A percentile compares a stretch with the other conserved stretches of the same genome.
These are phyloP conservation scores for Rhagoletis pomonella DNA, from an alignment of 1,140 invertebrate species.

Conservation along the genomic window DNA sequence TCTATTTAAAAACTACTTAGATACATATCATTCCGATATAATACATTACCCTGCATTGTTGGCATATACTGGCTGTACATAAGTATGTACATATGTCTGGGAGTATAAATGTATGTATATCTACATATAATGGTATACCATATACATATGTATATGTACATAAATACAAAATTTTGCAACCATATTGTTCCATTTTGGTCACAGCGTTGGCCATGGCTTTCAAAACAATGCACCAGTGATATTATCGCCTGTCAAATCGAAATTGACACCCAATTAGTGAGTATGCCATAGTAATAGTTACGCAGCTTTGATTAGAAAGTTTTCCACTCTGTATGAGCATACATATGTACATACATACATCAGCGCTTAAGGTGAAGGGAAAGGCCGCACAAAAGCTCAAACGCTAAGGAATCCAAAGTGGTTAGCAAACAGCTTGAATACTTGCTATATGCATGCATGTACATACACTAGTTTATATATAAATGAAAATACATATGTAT, in stretches of 20 bases:
- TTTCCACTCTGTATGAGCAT: background rate
- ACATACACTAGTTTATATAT: background rate
- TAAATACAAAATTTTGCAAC: background rate
- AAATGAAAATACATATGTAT: background rate
- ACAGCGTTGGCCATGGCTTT: background rate
- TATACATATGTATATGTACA: too few species aligned
- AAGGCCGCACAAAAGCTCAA: background rate
- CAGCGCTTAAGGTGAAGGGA: background rate
- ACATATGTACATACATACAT: background rate
- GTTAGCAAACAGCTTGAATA: background rate
- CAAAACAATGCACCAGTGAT: background rate
- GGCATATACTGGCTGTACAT: too few species aligned
- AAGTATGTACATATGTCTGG: too few species aligned
- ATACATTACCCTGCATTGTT: too few species aligned
- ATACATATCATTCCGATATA: too few species aligned
- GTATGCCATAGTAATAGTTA: background rate
- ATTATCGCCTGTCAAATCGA: constrained; percentile 29
- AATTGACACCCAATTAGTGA: background rate
- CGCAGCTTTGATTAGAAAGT: background rate
- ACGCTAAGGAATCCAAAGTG: too few species aligned
- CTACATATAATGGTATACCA: too few species aligned
- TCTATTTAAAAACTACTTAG: too few species aligned
- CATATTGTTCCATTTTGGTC: background rate
- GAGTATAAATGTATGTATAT: too few species aligned
- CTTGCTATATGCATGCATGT: background rate